Percentiles rank a stretch among this genome's conserved stretches.
phyloP scores from a whole-genome alignment of 2,888 invertebrate species.

The Prionchulus punctatus region DNA sequence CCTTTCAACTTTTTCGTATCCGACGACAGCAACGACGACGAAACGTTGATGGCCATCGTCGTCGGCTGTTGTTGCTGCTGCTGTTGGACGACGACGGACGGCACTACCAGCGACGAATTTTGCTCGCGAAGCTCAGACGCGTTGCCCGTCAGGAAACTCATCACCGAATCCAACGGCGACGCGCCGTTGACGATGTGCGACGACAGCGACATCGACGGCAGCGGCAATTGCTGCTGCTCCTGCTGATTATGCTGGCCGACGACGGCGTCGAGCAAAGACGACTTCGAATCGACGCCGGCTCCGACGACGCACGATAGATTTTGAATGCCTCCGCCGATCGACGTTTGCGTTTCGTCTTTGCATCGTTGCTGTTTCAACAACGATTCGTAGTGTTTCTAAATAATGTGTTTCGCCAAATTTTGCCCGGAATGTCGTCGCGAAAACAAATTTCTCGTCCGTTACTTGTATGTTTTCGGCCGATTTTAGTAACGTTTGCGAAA shows the following conservation, averaged over 20 bases:
- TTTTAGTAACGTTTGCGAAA: neutral
- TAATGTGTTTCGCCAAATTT: neutral
- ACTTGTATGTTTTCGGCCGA: conserved; percentile 2
- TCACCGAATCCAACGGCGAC: neutral
- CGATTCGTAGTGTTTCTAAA: conserved; percentile 4
- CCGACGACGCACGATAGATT: too few species aligned
- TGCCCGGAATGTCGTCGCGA: too few species aligned
- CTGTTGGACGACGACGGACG: neutral
- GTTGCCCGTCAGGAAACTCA: neutral
- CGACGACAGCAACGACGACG: neutral
- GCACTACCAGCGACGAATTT: neutral
- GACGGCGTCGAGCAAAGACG: neutral
- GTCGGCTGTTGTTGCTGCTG: neutral
- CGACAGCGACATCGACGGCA: neutral
- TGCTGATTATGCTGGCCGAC: neutral
- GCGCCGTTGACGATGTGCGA: neutral
- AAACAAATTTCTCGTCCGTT: neutral
- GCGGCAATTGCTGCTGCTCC: neutral
- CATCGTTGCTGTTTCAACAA: neutral
- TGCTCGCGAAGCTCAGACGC: neutral
- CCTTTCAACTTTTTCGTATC: conserved; percentile 3
- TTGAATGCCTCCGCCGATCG: too few species aligned
- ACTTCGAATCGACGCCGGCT: too few species aligned
- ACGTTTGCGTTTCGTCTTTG: too few species aligned
- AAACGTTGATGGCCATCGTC: neutral